Evolutionary conservation across 2,888 invertebrate species (phyloP).

Genomic region (Oscheius onirici): DNA sequence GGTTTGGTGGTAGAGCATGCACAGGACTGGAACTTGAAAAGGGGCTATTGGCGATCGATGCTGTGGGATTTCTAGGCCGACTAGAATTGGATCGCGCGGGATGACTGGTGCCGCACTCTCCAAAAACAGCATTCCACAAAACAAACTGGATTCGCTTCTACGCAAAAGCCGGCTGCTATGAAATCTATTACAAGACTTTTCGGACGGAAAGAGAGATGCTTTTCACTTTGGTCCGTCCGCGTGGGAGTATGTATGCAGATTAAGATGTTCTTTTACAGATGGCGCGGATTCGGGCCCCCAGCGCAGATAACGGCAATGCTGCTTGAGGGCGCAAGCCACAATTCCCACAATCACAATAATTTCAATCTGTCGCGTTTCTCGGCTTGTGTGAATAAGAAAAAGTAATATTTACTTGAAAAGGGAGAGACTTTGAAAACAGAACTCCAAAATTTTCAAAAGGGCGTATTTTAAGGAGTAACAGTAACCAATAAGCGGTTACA

Average conservation of each 20-base stretch:
- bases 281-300: too few relatives aligned
- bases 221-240: conserved; percentile 25
- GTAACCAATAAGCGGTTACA: neutral
- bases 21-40: neutral
- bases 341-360: neutral
- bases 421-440: neutral
- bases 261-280: conserved; percentile 20
- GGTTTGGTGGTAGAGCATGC: neutral
- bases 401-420: neutral
- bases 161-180: conserved; percentile 22
- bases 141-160: conserved; percentile 31
- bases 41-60: conserved; percentile 29
- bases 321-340: neutral
- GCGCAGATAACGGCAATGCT: neutral
- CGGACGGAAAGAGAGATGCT: neutral
- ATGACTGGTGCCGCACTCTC: conserved; percentile 12
- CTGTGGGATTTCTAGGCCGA: conserved; percentile 29
- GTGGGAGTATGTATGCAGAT: neutral
- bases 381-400: neutral
- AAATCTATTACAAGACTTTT: conserved; percentile 33
- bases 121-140: conserved; percentile 33
- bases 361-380: neutral
- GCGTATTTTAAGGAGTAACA: neutral
- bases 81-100: conserved; percentile 32
- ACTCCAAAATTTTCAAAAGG: neutral